Evolutionary conservation across 2,888 invertebrate species (phyloP).

Genomic region (Pimpla rufipes): DNA sequence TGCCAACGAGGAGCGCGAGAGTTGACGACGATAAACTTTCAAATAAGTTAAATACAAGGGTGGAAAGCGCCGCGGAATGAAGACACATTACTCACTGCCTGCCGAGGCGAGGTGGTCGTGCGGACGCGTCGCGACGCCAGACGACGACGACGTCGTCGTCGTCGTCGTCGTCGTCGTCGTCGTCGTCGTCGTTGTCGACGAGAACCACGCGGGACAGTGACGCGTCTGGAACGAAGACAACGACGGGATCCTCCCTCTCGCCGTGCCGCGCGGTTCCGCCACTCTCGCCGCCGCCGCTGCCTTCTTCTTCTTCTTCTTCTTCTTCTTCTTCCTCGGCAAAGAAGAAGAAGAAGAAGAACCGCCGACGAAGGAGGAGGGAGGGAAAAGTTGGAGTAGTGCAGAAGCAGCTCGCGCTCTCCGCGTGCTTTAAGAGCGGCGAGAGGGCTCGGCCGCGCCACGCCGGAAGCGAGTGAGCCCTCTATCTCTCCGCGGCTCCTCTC

Average conservation of each 20-base stretch:
- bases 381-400: constrained; percentile 51
- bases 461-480: constrained; percentile 49
- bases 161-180: constrained; percentile 59
- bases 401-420: constrained; percentile 37
- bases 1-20: constrained; percentile 70
- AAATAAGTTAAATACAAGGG: constrained; percentile 82
- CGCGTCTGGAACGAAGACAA: constrained; percentile 49
- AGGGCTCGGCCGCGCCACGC: constrained; percentile 29
- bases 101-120: constrained; percentile 49
- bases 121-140: constrained; percentile 67
- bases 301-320: constrained; percentile 33
- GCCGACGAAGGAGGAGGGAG: constrained; percentile 20
- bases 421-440: constrained; percentile 25
- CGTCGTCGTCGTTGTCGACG: constrained; percentile 61
- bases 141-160: constrained; percentile 59
- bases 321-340: constrained; percentile 52
- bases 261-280: background rate
- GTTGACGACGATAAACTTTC: constrained; percentile 83
- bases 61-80: constrained; percentile 74
- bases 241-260: constrained; percentile 12
- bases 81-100: constrained; percentile 77
- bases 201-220: constrained; percentile 56
- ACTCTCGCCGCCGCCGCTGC: constrained; percentile 37
- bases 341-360: constrained; percentile 41
- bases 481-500: constrained; percentile 30